Evolutionary conservation across 2,113 vertebrate species (phyloP).

Genomic region (Bubo blakistoni): DNA sequence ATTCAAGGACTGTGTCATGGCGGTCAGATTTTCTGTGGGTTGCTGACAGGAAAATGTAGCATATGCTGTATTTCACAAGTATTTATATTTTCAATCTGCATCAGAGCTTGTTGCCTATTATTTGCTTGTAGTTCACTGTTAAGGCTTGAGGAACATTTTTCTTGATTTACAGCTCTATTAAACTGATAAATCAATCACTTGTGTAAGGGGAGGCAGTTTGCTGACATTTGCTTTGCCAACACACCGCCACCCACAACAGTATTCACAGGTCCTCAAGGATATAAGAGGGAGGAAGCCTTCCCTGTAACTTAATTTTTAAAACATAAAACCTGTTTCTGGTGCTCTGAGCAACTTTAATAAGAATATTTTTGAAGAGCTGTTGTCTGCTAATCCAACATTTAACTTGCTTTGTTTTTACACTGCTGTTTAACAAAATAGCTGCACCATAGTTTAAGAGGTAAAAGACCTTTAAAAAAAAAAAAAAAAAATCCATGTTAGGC

Average conservation of each 20-base stretch:
- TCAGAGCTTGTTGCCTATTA: conserved; percentile 16
- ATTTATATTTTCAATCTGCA: background rate
- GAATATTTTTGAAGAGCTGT: conserved; percentile 20
- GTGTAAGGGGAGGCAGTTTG: background rate
- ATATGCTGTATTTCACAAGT: background rate
- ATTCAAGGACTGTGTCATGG: background rate
- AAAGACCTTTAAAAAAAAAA: background rate
- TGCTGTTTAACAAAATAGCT: background rate
- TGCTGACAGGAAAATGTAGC: conserved; percentile 9
- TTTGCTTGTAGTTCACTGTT: background rate
- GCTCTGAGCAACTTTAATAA: conserved; percentile 24
- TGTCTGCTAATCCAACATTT: conserved; percentile 2
- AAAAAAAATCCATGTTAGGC: background rate
- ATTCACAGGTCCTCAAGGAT: background rate
- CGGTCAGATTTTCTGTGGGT: background rate
- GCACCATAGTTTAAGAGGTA: background rate
- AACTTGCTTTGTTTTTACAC: background rate
- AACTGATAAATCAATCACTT: conserved; percentile 48
- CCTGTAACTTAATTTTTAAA: conserved; percentile 19
- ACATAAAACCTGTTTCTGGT: conserved; percentile 2
- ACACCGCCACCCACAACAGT: background rate
- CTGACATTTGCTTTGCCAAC: conserved; percentile 34
- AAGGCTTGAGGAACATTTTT: background rate
- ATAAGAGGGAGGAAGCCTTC: background rate
- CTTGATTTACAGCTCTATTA: background rate